These are phyloP conservation scores for Ochropleura plecta DNA, from an alignment of 2,888 invertebrate species.

Conservation along the genomic window DNA sequence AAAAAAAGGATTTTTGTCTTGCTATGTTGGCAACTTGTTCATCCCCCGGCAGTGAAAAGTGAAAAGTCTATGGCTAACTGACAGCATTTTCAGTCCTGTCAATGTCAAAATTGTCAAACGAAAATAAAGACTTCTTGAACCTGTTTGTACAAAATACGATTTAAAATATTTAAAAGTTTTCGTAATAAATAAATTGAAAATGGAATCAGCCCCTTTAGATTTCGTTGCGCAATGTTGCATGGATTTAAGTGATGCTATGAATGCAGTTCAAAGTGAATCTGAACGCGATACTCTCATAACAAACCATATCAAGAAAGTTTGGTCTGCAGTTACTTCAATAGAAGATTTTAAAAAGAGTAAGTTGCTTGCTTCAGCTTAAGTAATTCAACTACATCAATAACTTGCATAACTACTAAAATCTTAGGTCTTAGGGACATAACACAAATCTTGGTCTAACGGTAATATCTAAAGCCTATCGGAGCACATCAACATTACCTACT, in stretches of 20 bases:
- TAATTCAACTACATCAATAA: neutral
- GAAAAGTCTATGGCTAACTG: neutral
- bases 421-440: neutral
- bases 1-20: neutral
- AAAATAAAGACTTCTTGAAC: constrained; percentile 18
- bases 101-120: constrained; percentile 32
- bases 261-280: constrained; percentile 74
- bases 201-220: constrained; percentile 85
- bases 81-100: neutral
- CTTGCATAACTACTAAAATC: neutral
- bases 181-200: constrained; percentile 55
- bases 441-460: constrained; percentile 4
- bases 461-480: constrained; percentile 30
- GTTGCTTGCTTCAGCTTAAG: constrained; percentile 36
- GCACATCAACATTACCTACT: constrained; percentile 38
- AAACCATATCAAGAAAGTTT: constrained; percentile 90
- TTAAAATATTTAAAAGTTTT: neutral
- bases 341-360: constrained; percentile 88
- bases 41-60: neutral
- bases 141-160: constrained; percentile 14
- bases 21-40: neutral
- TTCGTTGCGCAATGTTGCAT: constrained; percentile 89
- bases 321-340: constrained; percentile 77
- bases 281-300: constrained; percentile 88
- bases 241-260: constrained; percentile 88